phyloP scores from a whole-genome alignment of 2,888 invertebrate species.

The Melanchra persicariae region DNA sequence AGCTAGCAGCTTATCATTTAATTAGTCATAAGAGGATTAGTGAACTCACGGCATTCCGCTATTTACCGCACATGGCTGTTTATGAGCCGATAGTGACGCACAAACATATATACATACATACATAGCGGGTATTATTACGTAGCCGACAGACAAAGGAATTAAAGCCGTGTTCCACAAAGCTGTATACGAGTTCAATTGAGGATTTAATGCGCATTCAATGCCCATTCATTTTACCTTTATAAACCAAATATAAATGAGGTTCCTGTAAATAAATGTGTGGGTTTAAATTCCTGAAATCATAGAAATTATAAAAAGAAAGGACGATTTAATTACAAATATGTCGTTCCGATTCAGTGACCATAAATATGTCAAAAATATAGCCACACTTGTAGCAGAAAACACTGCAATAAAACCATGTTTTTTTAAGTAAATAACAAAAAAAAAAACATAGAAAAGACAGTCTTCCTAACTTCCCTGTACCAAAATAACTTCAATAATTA shows the following conservation, averaged over 20 bases:
- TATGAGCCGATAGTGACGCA: constrained; percentile 1
- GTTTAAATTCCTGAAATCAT: not conserved
- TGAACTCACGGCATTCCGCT: not conserved
- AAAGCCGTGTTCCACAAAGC: constrained; percentile 33
- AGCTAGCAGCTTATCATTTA: constrained; percentile 2
- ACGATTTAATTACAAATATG: not conserved
- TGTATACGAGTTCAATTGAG: constrained; percentile 23
- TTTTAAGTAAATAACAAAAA: not conserved
- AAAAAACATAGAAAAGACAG: not conserved
- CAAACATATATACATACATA: not conserved
- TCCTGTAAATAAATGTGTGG: not conserved
- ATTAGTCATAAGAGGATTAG: constrained; percentile 8
- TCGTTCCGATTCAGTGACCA: not conserved
- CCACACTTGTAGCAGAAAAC: not conserved
- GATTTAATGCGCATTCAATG: constrained; percentile 36
- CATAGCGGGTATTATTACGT: constrained; percentile 10
- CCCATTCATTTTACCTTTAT: constrained; percentile 14
- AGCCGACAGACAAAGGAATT: constrained; percentile 43
- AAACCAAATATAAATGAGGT: constrained; percentile 6
- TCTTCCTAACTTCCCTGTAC: not conserved
- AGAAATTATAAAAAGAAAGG: not conserved
- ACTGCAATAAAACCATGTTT: not conserved
- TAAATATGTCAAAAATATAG: not conserved
- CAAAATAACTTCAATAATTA: constrained; percentile 16
- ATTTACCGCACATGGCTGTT: not conserved